Base-by-base conservation (phyloP, 2,797 vertebrate genomes). In the Lepilemur septentrionalis region DNA sequence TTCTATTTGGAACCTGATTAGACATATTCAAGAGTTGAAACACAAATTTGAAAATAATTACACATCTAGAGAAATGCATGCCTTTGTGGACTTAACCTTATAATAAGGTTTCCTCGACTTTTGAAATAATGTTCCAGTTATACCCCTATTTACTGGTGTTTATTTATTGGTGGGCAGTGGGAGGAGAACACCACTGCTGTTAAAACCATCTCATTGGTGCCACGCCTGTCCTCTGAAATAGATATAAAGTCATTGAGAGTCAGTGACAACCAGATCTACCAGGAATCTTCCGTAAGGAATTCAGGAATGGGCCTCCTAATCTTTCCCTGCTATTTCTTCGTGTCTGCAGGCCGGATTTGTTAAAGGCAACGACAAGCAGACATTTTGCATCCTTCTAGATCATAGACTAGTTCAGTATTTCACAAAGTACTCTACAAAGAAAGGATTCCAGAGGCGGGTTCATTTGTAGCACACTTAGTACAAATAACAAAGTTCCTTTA, bases 1-100 rank as follows among this genome's bases (percentile, higher is more conserved):
- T 94, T 76, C 70, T 70, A 13, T 57, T 50, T 95, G 65, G 52
- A 90, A 70, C 32, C 48, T n/a, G 28, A 67, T 70, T 52, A 38
- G 35, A 73, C 8, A 30, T 7, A 67, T 38, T 59, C n/a, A 25
- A 88, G 78, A 84, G 9, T 30, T 72, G 61, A 90, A 81, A 43
- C n/a, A n/a, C 61, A 75, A 65, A 83, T 52, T 1, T 61, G 81
- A 59, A 80, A 67, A 75, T 17, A 65, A 52, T 80, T 41, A 83
- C 13, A 17, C 23, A 73, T 35, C 75, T 87, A 41, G 28, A 75
- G 50, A 81, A 79, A 43, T 4, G 3, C 6, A 3, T 7, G 25
- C 22, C 84, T 81, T 75, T 43, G 65, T n/a, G 52, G 48, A 18
- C 35, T 52, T 67, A 28, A 48, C 20, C 41, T 46, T 48, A 41